Base-by-base conservation (phyloP, 1,140 invertebrate species). In the Platyura marginata region DNA sequence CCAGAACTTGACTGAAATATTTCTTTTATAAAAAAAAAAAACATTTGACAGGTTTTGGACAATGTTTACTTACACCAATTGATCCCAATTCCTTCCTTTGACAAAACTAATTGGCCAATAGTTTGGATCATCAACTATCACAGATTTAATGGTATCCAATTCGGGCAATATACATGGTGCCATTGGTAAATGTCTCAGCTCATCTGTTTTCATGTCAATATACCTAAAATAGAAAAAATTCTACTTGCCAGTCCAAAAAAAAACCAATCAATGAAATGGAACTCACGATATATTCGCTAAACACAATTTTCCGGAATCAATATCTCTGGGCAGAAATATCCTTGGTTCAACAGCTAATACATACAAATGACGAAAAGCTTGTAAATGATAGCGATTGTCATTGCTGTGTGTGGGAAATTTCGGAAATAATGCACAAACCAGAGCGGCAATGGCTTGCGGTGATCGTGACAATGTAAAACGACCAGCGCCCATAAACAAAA, bases 351-450 rank as follows among this genome's bases (percentile, higher is more conserved):
- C 80, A 2, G 92, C 92, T 41, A 97, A 59, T 9, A 96, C 91
- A 60, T 97, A 98, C 13, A 98, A 64, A 66, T 98, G 94, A 22
- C 93, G 67, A 48, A 97, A 77, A 0, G 93, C 92, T 75, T 98
- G 92, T 41, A 96, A 65, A 63, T 95, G 90, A 61, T 93, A 94
- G 16, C 57, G 77, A 61, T 97, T 97, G 57, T 97, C 93, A 56
- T 90, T 90, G 53, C 83, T 91, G 59, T 95, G 88, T 3, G 82
- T 90, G 35, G 94, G 94, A 63, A 92, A 97, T 62, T 94, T 94
- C 3, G 94, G 94, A 65, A 92, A 97, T 59, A 96, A 82, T 2
- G 93, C 83, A 56, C 85, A 86, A 29, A 97, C 65, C 29, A 98
- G 62, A 1, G 89, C 85, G 3, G 89, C 91, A 8, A 96, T 72